phyloP scores from a whole-genome alignment of 2,888 invertebrate species.

The Pammene fasciana region DNA sequence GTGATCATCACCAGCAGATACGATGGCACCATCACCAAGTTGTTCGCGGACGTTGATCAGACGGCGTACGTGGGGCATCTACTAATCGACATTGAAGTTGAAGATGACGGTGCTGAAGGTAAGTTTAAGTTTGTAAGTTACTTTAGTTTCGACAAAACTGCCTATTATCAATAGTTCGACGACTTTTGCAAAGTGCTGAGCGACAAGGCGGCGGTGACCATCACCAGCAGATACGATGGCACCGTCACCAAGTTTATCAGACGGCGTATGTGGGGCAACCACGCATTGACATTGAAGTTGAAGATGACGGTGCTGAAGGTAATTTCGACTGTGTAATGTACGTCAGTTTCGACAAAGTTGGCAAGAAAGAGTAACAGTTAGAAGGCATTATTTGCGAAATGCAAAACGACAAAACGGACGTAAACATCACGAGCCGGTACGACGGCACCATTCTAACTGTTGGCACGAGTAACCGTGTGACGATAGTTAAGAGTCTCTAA shows the following conservation, averaged over 20 bases:
- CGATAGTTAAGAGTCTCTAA: neutral
- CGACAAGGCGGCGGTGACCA: conserved; percentile 99
- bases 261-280: conserved; percentile 96
- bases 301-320: conserved; percentile 76
- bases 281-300: conserved; percentile 95
- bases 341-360: neutral
- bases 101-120: conserved; percentile 76
- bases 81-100: conserved; percentile 94
- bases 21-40: conserved; percentile 91
- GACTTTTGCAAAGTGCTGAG: conserved; percentile 99
- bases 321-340: conserved; percentile 19
- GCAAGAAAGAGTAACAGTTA: conserved; percentile 76
- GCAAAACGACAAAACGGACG: conserved; percentile 99
- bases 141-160: neutral
- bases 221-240: conserved; percentile 98
- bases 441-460: conserved; percentile 95
- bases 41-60: conserved; percentile 94
- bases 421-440: conserved; percentile 99
- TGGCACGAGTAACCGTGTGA: too few relatives aligned
- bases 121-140: conserved; percentile 20
- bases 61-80: conserved; percentile 96
- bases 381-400: conserved; percentile 98
- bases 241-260: conserved; percentile 90
- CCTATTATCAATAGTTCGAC: conserved; percentile 98
- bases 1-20: conserved; percentile 99